Conservation (phyloP, 2,113 vertebrate genomes). For the Herpailurus yagouaroundi region DNA sequence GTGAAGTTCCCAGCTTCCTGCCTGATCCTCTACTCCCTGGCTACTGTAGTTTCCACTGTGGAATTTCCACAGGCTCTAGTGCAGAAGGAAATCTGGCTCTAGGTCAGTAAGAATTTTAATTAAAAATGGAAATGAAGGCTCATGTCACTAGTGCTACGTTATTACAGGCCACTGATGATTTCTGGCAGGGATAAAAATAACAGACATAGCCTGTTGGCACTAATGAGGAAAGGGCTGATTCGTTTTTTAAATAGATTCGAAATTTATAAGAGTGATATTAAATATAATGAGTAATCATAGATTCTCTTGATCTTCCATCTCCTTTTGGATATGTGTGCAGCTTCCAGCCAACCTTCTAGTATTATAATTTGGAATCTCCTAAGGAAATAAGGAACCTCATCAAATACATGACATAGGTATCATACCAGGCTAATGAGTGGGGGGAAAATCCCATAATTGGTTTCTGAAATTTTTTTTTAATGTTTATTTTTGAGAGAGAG, state of each 20-base stretch:
- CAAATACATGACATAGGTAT: not conserved
- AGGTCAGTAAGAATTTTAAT: constrained; percentile 45
- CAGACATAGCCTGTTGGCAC: not conserved
- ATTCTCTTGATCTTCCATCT: not conserved
- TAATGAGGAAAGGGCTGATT: not conserved
- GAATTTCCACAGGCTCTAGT: not conserved
- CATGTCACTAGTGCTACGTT: not conserved
- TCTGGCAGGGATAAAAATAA: constrained; percentile 60
- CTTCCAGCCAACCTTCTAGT: not conserved
- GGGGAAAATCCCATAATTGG: not conserved
- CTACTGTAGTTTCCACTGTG: not conserved
- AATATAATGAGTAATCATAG: not conserved
- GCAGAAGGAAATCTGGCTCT: constrained; percentile 19
- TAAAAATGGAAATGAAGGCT: constrained; percentile 41
- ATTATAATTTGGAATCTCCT: constrained; percentile 28
- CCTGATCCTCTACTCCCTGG: not conserved
- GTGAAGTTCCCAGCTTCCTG: not conserved
- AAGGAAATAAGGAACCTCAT: not conserved
- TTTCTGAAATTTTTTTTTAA: too few species aligned
- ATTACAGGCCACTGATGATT: constrained; percentile 21
- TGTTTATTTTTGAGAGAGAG: not conserved
- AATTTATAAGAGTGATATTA: not conserved
- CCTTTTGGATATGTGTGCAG: not conserved
- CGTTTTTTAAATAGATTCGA: not conserved
- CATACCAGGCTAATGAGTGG: not conserved